phyloP scores from a whole-genome alignment of 37 sponge, comb jelly and placozoan species.

The Spongilla lacustris region DNA sequence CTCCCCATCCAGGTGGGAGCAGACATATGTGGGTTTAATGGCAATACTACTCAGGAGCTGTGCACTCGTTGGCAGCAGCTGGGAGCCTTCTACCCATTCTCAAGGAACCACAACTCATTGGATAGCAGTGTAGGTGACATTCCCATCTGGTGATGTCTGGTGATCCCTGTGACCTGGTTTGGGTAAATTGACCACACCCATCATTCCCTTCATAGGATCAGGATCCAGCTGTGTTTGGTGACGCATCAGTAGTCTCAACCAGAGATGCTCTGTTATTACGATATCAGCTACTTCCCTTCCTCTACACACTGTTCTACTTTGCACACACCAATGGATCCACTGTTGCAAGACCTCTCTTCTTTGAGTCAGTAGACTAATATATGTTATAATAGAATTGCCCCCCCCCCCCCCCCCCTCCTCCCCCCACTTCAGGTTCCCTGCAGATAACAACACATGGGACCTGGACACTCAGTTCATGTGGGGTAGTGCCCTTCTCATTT shows the following conservation, averaged over 20 bases:
- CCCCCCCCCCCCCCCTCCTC: neutral
- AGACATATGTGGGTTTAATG: slow-evolving; percentile 90
- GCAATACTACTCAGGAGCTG: slow-evolving; percentile 72
- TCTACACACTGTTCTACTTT: slow-evolving; percentile 86
- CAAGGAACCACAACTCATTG: slow-evolving; percentile 73
- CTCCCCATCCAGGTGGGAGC: slow-evolving; percentile 70
- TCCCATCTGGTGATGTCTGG: neutral
- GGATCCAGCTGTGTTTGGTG: slow-evolving; percentile 61
- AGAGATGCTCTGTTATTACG: slow-evolving; percentile 46
- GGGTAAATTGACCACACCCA: too few species aligned
- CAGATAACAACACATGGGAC: slow-evolving; percentile 42
- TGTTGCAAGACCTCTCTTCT: slow-evolving; percentile 77
- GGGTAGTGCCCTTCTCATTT: slow-evolving; percentile 61
- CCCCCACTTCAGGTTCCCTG: slow-evolving; percentile 62
- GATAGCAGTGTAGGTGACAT: slow-evolving; percentile 3
- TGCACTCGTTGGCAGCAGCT: slow-evolving; percentile 84
- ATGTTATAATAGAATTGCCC: too few species aligned
- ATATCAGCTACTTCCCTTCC: slow-evolving; percentile 81
- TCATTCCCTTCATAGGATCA: too few species aligned
- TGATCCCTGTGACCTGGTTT: too few species aligned
- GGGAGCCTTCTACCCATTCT: slow-evolving; percentile 90
- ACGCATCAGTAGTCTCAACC: slow-evolving; percentile 16
- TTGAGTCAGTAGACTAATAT: slow-evolving; percentile 81
- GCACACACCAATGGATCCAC: slow-evolving; percentile 72
- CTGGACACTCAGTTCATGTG: slow-evolving; percentile 80